These are phyloP conservation scores for Melinaea menophilus DNA, from an alignment of 2,888 invertebrate species.

Conservation along the genomic window DNA sequence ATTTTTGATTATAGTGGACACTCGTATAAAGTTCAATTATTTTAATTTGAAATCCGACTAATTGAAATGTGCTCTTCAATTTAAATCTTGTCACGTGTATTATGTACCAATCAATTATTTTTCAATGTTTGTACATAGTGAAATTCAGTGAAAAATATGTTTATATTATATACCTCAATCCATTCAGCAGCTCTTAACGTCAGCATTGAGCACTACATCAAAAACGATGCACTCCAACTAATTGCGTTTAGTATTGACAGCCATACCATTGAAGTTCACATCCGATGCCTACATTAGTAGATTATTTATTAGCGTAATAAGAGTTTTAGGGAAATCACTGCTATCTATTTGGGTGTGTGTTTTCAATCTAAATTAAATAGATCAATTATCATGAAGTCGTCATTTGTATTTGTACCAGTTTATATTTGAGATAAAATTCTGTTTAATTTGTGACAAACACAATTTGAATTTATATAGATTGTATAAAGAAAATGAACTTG, in stretches of 20 bases:
- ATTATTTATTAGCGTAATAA: conserved; percentile 39
- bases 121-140: not conserved
- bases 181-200: conserved; percentile 43
- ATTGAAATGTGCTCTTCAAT: too few relatives aligned
- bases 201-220: conserved; percentile 68
- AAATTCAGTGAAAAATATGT: conserved; percentile 35
- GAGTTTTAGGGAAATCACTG: conserved; percentile 29
- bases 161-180: conserved; percentile 50
- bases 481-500: too few relatives aligned
- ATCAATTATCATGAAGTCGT: too few relatives aligned
- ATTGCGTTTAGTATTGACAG: conserved; percentile 73
- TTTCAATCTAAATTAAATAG: not conserved
- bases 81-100: not conserved
- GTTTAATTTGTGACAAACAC: too few relatives aligned
- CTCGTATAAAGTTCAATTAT: too few relatives aligned
- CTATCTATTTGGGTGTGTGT: not conserved
- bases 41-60: too few relatives aligned
- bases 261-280: conserved; percentile 50
- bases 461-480: too few relatives aligned
- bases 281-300: conserved; percentile 37
- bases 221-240: conserved; percentile 76
- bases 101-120: not conserved
- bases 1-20: too few relatives aligned
- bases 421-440: too few relatives aligned
- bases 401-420: too few relatives aligned